Conservation (phyloP, 2,888 invertebrate genomes). For the Cheilosia urbana region DNA sequence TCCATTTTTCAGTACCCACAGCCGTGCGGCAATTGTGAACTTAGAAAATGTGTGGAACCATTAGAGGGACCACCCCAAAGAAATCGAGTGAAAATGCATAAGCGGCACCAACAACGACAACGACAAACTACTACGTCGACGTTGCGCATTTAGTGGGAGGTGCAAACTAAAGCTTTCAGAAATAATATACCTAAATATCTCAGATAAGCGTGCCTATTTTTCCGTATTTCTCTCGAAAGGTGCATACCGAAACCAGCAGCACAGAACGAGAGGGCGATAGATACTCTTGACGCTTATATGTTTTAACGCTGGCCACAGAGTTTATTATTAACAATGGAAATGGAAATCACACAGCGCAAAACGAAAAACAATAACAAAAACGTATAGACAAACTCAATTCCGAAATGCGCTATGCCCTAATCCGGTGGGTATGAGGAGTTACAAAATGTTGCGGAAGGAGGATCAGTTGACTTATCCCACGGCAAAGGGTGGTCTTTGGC, state of each 20-base stretch:
- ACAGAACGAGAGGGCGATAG: constrained; percentile 3
- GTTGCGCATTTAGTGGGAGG: constrained; percentile 48
- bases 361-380: too few relatives aligned
- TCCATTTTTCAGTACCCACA: constrained; percentile 12
- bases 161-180: constrained; percentile 37
- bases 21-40: constrained; percentile 15
- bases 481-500: too few relatives aligned
- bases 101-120: background rate
- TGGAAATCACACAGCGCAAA: too few relatives aligned
- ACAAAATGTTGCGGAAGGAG: too few relatives aligned
- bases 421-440: too few relatives aligned
- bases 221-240: constrained; percentile 12
- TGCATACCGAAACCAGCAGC: background rate
- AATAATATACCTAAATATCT: background rate
- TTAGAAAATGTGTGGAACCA: constrained; percentile 28
- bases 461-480: too few relatives aligned
- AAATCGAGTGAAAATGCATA: constrained; percentile 11
- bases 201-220: constrained; percentile 13
- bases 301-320: background rate
- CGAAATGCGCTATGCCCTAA: too few relatives aligned
- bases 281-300: constrained; percentile 1
- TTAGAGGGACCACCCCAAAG: constrained; percentile 33
- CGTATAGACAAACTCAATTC: too few relatives aligned
- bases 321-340: constrained; percentile 6
- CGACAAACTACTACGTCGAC: background rate